phyloP scores from a whole-genome alignment of 2,888 invertebrate species.

The Aethes cnicana region DNA sequence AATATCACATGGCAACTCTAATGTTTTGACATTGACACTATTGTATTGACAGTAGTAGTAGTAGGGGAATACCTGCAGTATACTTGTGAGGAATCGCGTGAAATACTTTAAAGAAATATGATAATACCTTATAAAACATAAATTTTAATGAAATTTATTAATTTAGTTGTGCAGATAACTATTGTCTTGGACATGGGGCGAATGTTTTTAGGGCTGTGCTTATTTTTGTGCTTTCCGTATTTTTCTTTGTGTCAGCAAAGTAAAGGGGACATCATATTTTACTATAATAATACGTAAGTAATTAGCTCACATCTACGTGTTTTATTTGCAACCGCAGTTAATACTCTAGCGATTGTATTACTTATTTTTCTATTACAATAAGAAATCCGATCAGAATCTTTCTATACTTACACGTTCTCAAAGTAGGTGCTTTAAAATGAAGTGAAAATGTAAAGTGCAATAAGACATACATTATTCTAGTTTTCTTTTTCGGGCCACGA shows the following conservation, averaged over 20 bases:
- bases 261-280: slow-evolving; percentile 61
- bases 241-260: slow-evolving; percentile 44
- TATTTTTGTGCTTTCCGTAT: slow-evolving; percentile 45
- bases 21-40: slow-evolving; percentile 21
- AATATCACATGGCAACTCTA: slow-evolving; percentile 9
- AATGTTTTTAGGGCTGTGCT: slow-evolving; percentile 42
- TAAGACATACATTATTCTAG: too few relatives aligned
- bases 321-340: too few relatives aligned
- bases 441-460: too few relatives aligned
- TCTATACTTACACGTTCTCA: background rate
- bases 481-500: too few relatives aligned
- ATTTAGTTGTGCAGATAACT: slow-evolving; percentile 5
- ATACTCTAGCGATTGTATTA: background rate
- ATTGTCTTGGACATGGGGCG: slow-evolving; percentile 42
- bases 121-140: background rate
- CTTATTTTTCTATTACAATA: too few relatives aligned
- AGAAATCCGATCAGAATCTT: background rate
- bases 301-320: too few relatives aligned
- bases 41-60: slow-evolving; percentile 26
- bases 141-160: slow-evolving; percentile 7
- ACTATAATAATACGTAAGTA: slow-evolving; percentile 76
- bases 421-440: too few relatives aligned
- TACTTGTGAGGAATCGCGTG: background rate
- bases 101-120: background rate
- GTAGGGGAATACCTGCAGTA: background rate